Base-by-base conservation (phyloP, 2,888 invertebrate species). In the Acleris cristana region DNA sequence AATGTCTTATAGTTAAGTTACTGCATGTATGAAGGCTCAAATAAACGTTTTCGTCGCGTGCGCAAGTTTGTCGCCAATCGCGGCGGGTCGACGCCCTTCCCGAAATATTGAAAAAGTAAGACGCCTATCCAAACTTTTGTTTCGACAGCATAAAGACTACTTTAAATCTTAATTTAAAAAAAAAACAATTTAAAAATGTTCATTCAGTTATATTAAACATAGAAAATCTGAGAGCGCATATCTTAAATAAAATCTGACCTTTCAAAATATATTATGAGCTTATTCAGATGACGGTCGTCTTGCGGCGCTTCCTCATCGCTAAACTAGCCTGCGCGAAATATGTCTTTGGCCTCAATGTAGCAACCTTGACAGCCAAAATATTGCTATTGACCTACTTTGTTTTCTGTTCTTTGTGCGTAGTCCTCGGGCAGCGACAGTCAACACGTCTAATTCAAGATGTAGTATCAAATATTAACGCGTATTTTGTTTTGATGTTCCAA, bases 401-500 rank as follows among this genome's bases (percentile, higher is more conserved):
- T 54, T 61, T 48, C 14, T 53, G 57, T 62, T 58, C 52, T 21
- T 61, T 61, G 51, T 66, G 61, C 45, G 61, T 49, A 21, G 14
- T 40, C 48, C 54, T 48, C 26, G 26, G 18, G 23, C 58, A 5
- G 45, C n/a, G 48, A 48, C 30, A n/a, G n/a, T 51, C 57, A 66
- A 66, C 44, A 66, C 52, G 21, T 34, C 45, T 61, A 49, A 40
- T 53, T 62, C 55, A 57, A 51, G 52, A 30, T 40, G 56, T 23
- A 61, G 53, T 40, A 51, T 23, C 49, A 18, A 45, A 57, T 53
- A 48, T 57, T 63, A 58, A 52, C 57, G 63, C 67, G 67, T 67
- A 63, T 63, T 57, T 58, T 67, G 57, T 67, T 67, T 67, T 62
- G 52, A 48, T 67, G 57, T 14, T 63, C 53, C 62, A 40, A 67